Base-by-base conservation (phyloP, 2,113 vertebrate species). In the Tylochromis polylepis region DNA sequence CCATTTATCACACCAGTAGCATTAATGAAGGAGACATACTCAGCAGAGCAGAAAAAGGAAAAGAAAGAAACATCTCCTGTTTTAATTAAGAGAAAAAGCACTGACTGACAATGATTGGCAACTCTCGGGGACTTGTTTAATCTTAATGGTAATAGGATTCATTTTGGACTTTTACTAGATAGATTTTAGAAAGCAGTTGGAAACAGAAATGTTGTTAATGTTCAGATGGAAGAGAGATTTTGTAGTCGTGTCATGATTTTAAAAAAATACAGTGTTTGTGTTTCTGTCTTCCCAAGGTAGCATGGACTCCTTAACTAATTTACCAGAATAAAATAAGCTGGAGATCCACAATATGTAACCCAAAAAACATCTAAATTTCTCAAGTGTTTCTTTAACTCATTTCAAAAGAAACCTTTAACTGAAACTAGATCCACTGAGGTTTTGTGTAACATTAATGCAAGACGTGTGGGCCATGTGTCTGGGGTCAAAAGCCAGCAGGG, bases 1-100 rank as follows among this genome's bases (percentile, higher is more conserved):
- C 72, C 87, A 92, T 93, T 91, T 87, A 88, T 93, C 91, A 93
- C 82, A 88, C 80, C 77, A 72, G 82, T 81, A 85, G 81, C 58
- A 14, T 79, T 78, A 81, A 82, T 91, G 87, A 90, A 91, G 81
- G 81, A 85, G 58, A 83, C 56, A 55, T 75, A 86, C 78, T 89
- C 82, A 91, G 22, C 34, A n/a, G 56, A 89, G 88, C 75, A 87
- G 36, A 85, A 79, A 38, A 29, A 46, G 15, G 29, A 14, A 24
- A 53, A 85, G 58, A 84, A 79, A 87, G 72, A 56, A 85, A n/a
- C 46, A 83, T n/a, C 75, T 91, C 82, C 88, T 79, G 79, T 86
- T 86, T 91, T 87, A 86, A 91, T 91, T 87, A 87, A 89, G 82
- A 88, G 65, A 56, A 84, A 86, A 62, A 81, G 79, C 78, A 67